A percentile compares a stretch with the other conserved stretches of the same genome.
These are phyloP conservation scores for Ctenoplectra terminalis DNA, from an alignment of 1,140 invertebrate genomes.

Conservation along the genomic window DNA sequence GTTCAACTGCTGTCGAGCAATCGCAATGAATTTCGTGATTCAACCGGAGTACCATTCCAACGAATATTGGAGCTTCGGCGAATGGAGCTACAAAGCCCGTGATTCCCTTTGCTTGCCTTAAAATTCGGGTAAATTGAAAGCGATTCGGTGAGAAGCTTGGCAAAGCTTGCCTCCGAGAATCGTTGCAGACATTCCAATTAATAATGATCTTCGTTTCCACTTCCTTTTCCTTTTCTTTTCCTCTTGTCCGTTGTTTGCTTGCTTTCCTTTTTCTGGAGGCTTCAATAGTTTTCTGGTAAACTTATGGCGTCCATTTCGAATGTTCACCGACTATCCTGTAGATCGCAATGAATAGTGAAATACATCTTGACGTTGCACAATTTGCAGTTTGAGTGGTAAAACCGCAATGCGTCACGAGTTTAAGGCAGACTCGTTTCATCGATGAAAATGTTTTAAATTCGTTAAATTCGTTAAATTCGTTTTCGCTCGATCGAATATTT, in stretches of 20 bases:
- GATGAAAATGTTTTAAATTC: too few species aligned
- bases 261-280: neutral
- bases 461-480: too few species aligned
- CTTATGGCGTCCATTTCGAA: neutral
- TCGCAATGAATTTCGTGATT: conserved; percentile 40
- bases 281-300: neutral
- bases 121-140: conserved; percentile 28
- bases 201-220: conserved; percentile 2
- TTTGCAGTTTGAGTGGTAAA: neutral
- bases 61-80: neutral
- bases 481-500: neutral
- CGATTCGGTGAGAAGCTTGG: neutral
- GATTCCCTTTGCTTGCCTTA: neutral
- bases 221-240: neutral
- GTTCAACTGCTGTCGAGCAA: conserved; percentile 18
- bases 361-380: neutral
- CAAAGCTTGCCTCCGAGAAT: neutral
- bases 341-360: neutral
- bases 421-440: neutral
- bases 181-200: conserved; percentile 14
- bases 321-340: neutral
- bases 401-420: neutral
- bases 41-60: neutral
- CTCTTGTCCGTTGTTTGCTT: neutral
- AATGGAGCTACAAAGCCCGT: neutral